phyloP scores from a whole-genome alignment of 2,113 vertebrate species.

The Setophaga kirtlandii region DNA sequence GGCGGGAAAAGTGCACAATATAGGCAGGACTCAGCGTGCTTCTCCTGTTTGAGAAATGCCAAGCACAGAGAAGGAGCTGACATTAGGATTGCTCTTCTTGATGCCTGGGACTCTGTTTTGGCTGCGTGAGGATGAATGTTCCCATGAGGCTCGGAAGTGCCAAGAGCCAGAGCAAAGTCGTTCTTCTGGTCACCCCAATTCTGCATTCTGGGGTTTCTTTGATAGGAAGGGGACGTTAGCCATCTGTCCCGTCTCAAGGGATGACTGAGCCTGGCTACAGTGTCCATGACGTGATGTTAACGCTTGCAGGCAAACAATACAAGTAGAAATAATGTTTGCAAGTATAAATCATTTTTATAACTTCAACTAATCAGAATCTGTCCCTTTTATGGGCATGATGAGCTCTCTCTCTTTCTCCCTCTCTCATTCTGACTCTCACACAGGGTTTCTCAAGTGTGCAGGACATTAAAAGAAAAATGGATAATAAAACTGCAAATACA shows the following conservation, averaged over 20 bases:
- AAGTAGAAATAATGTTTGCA: slow-evolving; percentile 76
- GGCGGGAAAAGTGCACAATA: slow-evolving; percentile 54
- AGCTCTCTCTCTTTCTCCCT: slow-evolving; percentile 24
- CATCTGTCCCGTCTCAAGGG: slow-evolving; percentile 68
- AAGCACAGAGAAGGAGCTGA: slow-evolving; percentile 14
- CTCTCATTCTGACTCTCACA: slow-evolving; percentile 60
- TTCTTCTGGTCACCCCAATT: slow-evolving; percentile 63
- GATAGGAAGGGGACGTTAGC: slow-evolving; percentile 63
- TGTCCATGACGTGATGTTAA: slow-evolving; percentile 58
- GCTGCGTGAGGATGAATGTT: not conserved
- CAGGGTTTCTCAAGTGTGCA: slow-evolving; percentile 74
- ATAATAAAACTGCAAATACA: slow-evolving; percentile 73
- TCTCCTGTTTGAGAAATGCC: not conserved
- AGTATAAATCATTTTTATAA: slow-evolving; percentile 76
- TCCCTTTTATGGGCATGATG: slow-evolving; percentile 69
- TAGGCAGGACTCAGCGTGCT: slow-evolving; percentile 48
- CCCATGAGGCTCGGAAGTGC: not conserved
- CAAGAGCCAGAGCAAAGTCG: slow-evolving; percentile 50
- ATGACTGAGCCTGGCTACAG: slow-evolving; percentile 62
- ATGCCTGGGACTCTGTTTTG: slow-evolving; percentile 20
- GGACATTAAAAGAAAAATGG: slow-evolving; percentile 73
- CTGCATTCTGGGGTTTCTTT: slow-evolving; percentile 50
- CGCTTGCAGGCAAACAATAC: slow-evolving; percentile 69
- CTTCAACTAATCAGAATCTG: slow-evolving; percentile 75
- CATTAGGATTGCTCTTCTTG: not conserved